A percentile compares a stretch with the other conserved stretches of the same genome.
Conservation (phyloP, 2,888 invertebrate genomes). For the Amphimallon solstitiale region DNA sequence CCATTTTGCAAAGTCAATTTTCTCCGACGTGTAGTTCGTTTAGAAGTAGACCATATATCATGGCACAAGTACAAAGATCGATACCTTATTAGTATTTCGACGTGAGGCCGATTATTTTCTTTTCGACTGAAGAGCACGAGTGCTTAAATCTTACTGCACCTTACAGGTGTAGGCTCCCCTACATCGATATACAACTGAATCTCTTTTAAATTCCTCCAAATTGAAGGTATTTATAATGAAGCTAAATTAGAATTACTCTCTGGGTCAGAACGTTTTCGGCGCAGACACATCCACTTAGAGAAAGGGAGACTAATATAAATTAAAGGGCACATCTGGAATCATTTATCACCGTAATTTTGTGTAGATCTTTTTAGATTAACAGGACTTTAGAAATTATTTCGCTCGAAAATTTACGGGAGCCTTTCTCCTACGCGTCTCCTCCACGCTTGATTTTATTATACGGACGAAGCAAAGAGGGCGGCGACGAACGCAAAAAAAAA, state of each 20-base stretch:
- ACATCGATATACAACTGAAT: not conserved
- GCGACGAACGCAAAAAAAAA: not conserved
- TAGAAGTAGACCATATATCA: slow-evolving; percentile 8
- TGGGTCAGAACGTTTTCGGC: not conserved
- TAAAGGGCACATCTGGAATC: slow-evolving; percentile 8
- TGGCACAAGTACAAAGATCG: slow-evolving; percentile 6
- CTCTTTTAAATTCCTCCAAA: not conserved
- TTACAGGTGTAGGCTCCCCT: not conserved
- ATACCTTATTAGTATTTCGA: slow-evolving; percentile 13
- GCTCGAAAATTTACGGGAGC: not conserved
- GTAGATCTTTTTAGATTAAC: slow-evolving; percentile 17
- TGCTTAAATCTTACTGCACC: too few relatives aligned
- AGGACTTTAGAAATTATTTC: slow-evolving; percentile 7
- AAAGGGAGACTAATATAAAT: not conserved
- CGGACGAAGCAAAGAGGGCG: too few relatives aligned
- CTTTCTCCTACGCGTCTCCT: not conserved
- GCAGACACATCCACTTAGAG: too few relatives aligned
- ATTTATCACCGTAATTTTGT: slow-evolving; percentile 2
- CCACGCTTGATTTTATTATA: slow-evolving; percentile 1
- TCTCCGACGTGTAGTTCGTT: slow-evolving; percentile 1
- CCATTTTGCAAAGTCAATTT: slow-evolving; percentile 18
- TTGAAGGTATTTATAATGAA: slow-evolving; percentile 3
- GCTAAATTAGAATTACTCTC: not conserved
- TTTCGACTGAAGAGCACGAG: too few relatives aligned
- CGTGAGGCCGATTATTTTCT: not conserved